phyloP scores from a whole-genome alignment of 2,797 vertebrate genomes.

The Xenops minutus region DNA sequence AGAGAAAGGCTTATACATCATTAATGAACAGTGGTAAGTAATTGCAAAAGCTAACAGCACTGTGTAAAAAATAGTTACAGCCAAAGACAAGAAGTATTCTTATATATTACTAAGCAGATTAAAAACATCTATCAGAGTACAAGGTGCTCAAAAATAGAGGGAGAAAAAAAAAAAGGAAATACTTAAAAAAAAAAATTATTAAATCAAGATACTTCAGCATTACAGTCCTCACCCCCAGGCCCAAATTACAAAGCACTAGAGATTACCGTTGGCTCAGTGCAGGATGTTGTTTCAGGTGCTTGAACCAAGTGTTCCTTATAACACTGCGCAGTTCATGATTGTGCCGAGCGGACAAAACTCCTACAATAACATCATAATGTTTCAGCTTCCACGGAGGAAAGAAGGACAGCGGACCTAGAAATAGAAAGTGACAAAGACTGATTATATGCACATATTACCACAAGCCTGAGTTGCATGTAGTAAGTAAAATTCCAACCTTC shows the following conservation, averaged over 20 bases:
- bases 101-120: not conserved
- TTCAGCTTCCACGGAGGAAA: constrained; percentile 70
- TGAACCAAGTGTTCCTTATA: constrained; percentile 93
- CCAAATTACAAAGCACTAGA: not conserved
- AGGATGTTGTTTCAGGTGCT: constrained; percentile 83
- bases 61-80: not conserved
- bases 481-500: not conserved
- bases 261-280: constrained; percentile 84
- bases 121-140: not conserved
- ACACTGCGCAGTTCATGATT: constrained; percentile 87
- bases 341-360: constrained; percentile 91
- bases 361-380: constrained; percentile 88
- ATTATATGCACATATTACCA: not conserved
- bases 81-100: not conserved
- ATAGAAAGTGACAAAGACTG: constrained; percentile 14
- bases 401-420: constrained; percentile 68
- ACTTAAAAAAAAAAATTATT: not conserved
- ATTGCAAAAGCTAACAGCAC: not conserved
- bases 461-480: not conserved
- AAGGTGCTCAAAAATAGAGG: not conserved
- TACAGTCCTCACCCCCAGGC: not conserved
- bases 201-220: not conserved
- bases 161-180: not conserved
- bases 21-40: not conserved
- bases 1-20: not conserved